These are phyloP conservation scores for Sebastes fasciatus DNA, from an alignment of 2,113 vertebrate genomes.

Conservation along the genomic window DNA sequence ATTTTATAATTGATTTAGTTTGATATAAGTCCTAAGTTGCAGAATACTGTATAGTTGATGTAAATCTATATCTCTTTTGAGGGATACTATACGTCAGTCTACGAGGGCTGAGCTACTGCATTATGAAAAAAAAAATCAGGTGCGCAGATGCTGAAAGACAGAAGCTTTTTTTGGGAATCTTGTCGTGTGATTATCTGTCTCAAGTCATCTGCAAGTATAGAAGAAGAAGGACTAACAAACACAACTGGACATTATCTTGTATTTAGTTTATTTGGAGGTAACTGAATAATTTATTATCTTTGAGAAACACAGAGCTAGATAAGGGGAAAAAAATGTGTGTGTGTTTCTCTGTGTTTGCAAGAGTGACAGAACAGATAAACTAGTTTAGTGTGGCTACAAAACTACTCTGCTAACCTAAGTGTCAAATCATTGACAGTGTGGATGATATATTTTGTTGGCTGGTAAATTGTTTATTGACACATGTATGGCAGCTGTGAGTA, in stretches of 20 bases:
- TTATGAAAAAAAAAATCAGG: too few species aligned
- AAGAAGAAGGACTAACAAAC: background rate
- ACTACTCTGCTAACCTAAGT: too few species aligned
- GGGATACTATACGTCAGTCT: too few species aligned
- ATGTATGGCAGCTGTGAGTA: background rate
- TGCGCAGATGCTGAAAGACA: too few species aligned
- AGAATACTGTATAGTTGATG: too few species aligned
- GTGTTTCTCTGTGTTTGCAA: background rate
- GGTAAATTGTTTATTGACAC: background rate
- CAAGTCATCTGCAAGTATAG: background rate
- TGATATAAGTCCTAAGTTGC: too few species aligned
- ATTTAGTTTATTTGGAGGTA: background rate
- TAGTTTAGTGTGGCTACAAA: too few species aligned
- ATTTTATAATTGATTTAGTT: too few species aligned
- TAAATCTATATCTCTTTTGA: too few species aligned
- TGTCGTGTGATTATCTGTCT: too few species aligned
- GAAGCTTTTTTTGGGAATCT: background rate
- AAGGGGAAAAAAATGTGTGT: background rate
- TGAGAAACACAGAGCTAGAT: background rate
- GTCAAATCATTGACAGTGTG: background rate
- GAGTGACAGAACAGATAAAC: background rate
- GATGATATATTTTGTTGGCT: background rate
- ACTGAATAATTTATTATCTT: background rate
- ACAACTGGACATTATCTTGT: background rate
- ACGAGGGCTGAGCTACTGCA: too few species aligned